Evolutionary conservation across 2,888 invertebrate genomes (phyloP), one percentile per base, ranked within the genome.

Genomic region (Mimas tiliae): DNA sequence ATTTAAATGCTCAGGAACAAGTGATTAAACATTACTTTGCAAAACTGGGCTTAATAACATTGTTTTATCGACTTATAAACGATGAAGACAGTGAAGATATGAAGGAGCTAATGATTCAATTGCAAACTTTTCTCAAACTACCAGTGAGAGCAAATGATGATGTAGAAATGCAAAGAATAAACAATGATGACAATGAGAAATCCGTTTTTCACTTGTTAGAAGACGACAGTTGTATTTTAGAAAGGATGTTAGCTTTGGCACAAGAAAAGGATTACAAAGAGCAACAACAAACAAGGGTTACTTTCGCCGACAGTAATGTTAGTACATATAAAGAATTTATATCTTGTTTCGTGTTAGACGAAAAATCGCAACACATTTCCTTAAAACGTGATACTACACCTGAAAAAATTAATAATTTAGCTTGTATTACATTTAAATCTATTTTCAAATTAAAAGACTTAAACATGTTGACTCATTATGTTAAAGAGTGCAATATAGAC

Each of bases 171-270:
- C 53, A 68, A 53, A 67, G 67, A 48, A 70, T 70, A 63, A 70
- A 74, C 7, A 66, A 69, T 75, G 81, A 67, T 65, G 76, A 67
- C 62, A 64, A 68, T 9, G 65, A 74, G 1, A 27, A 16, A 6
- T 64, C 63, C 27, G 74, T 74, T 58, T 91, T 90, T 71, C 85
- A 87, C 70, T 88, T 95, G 34, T 88, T 94, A 64, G 91, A 93
- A 73, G 94, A 94, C 75, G 95, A 96, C 79, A 93, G 95, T 78
- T 94, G 94, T 68, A 95, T 95, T 70, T 90, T 96, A 63, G 95
- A 96, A 83, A 94, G 95, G 75, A 84, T 96, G 62, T 84, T 96
- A 50, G 94, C 95, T 76, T 86, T 96, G 69, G 93, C 95, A 11
- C 93, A 91, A 73, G 91, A 93, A 74, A 90, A 81, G 80, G 77